Evolutionary conservation across 1,140 invertebrate genomes (phyloP), one percentile per base, ranked within the genome.

Genomic region (Drosophila ananassae): DNA sequence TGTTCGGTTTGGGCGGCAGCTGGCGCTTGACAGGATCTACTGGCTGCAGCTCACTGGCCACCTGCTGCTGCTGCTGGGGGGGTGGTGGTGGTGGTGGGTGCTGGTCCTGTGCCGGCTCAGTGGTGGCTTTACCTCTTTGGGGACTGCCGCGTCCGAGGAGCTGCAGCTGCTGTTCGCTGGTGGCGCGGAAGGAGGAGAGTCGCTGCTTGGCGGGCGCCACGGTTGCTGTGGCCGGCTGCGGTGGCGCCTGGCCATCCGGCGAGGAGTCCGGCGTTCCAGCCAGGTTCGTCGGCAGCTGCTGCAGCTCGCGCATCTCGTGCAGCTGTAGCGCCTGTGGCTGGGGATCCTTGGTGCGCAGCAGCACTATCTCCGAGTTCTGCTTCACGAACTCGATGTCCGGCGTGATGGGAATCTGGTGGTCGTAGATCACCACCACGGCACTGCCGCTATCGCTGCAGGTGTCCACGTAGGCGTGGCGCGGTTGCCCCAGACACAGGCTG

Each of bases 371-470:
- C 2, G 91, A 90, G 57, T 92, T 92, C 64, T 92, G 85, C 47
- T 90, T 89, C n/a, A 83, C 78, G 61, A 91, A 92, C 71, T 91
- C 90, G 28, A 91, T 91, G 55, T 91, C 90, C 21, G 90, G 89
- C 39, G 90, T 91, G 9, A 77, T 90, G 50, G 90, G 90, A 41
- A 90, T 90, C 56, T 90, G 89, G 72, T 91, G 90, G 63, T 91
- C 90, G 48, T 90, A 91, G 75, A 91, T 91, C 17, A 91, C 89
- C 24, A 91, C 84, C 4, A 91, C 89, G 21, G 73, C 89, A 46
- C 89, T 91, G 52, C 87, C 85, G 60, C 60, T 71, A 24, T 81
- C 79, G 50, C 80, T 83, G 64, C 80, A 76, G 7, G 58, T 82
- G 44, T 90, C 90, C 44, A 80, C 76, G 57, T 91, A 91, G 13